Evolutionary conservation across 2,113 vertebrate genomes (phyloP), one percentile per base, ranked within the genome.

Genomic region (Mirza zaza): DNA sequence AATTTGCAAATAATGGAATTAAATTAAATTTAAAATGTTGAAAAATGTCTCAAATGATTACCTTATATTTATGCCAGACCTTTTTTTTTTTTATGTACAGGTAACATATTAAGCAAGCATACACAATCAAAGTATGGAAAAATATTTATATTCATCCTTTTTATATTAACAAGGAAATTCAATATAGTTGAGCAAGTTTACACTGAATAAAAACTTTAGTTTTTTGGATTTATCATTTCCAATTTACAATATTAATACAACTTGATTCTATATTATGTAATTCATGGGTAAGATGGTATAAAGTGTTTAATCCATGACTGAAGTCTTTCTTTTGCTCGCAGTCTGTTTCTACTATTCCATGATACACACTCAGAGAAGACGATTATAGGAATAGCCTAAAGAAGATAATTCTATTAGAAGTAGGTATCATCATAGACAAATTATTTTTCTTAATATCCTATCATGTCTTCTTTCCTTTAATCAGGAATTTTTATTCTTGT

Each of bases 401-500:
- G n/a, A 73, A 59, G 8, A 57, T 32, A 50, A 52, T 57, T 90
- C 29, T 95, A 76, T 61, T 42, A 86, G 42, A 91, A 70, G 8
- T 76, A 77, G 48, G 8, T 95, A 50, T 77, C 45, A n/a, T 88
- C 27, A n/a, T 70, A 25, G 42, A 70, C 79, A 82, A 67, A 45
- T 57, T 84, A 80, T 75, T 92, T 94, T 94, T 94, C 10, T 92
- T 87, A 73, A 80, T 84, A 81, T 12, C 18, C 5, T 67, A 42
- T 57, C 39, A 87, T 32, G 6, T 82, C 39, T 95, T 95, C 17
- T 25, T 76, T 84, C 36, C 32, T 65, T 57, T 61, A 57, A 17
- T 87, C 27, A 76, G 75, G 52, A 80, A 57, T 83, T 87, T 95
- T 87, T 90, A 45, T 85, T 93, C 50, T 87, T 94, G 68, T 23